Percentiles rank a stretch among this genome's conserved stretches.
Evolutionary conservation across 2,888 invertebrate species (phyloP).

Genomic region (Tipula helvola): DNA sequence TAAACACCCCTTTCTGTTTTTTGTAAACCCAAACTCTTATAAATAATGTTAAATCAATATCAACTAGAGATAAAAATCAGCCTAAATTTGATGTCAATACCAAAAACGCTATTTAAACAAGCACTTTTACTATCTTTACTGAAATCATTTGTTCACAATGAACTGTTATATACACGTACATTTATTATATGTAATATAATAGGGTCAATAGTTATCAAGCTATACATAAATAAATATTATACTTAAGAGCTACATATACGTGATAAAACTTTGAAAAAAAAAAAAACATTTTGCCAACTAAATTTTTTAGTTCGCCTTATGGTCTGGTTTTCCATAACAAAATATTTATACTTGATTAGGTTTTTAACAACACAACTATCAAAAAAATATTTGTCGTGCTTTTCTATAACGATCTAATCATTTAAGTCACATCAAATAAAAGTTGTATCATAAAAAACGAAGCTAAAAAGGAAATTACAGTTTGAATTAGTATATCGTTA

Average conservation of each 20-base stretch:
- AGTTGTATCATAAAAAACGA: not conserved
- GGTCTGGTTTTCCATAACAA: not conserved
- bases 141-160: not conserved
- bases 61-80: not conserved
- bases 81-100: not conserved
- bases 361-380: not conserved
- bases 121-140: not conserved
- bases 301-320: not conserved
- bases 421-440: not conserved
- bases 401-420: not conserved
- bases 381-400: not conserved
- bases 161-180: not conserved
- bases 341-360: not conserved
- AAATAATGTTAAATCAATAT: not conserved
- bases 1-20: not conserved
- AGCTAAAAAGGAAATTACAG: not conserved
- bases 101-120: not conserved
- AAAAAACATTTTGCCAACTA: not conserved
- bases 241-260: not conserved
- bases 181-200: not conserved
- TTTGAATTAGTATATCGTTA: not conserved
- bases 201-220: not conserved
- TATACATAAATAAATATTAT: too few relatives aligned
- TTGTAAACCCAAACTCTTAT: not conserved
- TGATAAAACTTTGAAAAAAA: not conserved